Conservation (phyloP, 1,140 invertebrate genomes). For the Cotesia typhae region DNA sequence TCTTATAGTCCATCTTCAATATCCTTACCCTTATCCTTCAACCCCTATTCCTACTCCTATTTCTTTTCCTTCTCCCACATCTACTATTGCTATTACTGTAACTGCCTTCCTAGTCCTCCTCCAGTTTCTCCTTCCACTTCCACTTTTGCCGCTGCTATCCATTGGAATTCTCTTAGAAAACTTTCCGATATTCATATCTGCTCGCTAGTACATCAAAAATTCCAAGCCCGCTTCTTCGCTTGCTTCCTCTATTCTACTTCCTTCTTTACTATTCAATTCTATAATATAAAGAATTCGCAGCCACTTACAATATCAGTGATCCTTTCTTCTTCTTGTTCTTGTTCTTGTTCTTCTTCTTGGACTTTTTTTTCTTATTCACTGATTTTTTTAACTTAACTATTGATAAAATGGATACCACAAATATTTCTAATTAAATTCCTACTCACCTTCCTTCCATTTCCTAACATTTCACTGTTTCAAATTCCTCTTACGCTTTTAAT, state of each 20-base stretch:
- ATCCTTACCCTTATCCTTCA: constrained; percentile 10
- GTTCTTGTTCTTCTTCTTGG: neutral
- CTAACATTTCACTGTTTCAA: too few relatives aligned
- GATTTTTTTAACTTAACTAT: neutral
- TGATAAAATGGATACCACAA: too few relatives aligned
- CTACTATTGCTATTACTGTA: neutral
- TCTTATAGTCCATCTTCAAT: constrained; percentile 9
- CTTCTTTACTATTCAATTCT: constrained; percentile 37
- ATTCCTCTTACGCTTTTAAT: too few relatives aligned
- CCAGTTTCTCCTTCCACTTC: neutral
- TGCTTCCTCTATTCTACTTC: constrained; percentile 7
- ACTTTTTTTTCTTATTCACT: neutral
- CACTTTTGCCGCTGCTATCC: constrained; percentile 37
- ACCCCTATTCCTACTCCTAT: constrained; percentile 1
- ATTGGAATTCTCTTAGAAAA: constrained; percentile 60
- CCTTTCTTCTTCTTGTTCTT: neutral
- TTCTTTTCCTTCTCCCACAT: too few relatives aligned
- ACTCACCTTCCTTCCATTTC: too few relatives aligned
- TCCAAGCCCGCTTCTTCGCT: constrained; percentile 53
- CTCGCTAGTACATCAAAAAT: constrained; percentile 62
- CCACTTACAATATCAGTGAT: constrained; percentile 61
- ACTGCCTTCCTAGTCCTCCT: neutral
- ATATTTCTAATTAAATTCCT: neutral
- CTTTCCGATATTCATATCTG: constrained; percentile 64
- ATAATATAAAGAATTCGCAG: constrained; percentile 64